A percentile compares a stretch with the other conserved stretches of the same genome.
phyloP scores from a whole-genome alignment of 2,888 invertebrate genomes.

The Trilocha varians region DNA sequence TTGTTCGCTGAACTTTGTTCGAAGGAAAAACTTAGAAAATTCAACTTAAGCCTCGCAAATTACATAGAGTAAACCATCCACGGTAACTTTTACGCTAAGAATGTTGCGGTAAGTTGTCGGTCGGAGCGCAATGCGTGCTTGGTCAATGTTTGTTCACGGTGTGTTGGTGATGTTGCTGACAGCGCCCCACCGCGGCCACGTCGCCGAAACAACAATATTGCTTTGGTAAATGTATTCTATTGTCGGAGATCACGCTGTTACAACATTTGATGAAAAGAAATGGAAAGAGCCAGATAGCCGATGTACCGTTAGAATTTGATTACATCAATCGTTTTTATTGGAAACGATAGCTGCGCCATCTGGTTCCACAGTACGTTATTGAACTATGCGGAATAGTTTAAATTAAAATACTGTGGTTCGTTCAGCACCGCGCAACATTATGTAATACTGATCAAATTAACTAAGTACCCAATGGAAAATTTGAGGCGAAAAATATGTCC shows the following conservation, averaged over 20 bases:
- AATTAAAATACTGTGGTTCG: neutral
- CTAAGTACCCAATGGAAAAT: neutral
- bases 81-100: constrained; percentile 72
- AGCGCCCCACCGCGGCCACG: constrained; percentile 43
- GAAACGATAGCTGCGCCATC: constrained; percentile 18
- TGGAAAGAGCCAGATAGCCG: constrained; percentile 15
- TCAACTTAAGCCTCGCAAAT: constrained; percentile 66
- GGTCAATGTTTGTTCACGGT: constrained; percentile 64
- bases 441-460: constrained; percentile 9
- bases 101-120: constrained; percentile 68
- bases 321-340: constrained; percentile 1
- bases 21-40: constrained; percentile 38
- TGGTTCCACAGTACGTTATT: constrained; percentile 13
- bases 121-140: constrained; percentile 54
- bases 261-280: constrained; percentile 22
- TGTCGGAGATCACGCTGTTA: constrained; percentile 25
- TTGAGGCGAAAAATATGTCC: too few species aligned
- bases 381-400: constrained; percentile 17
- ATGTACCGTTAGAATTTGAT: neutral
- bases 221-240: constrained; percentile 27
- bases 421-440: constrained; percentile 5
- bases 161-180: constrained; percentile 36
- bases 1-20: constrained; percentile 52
- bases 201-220: constrained; percentile 22
- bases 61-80: constrained; percentile 71